A percentile compares a stretch with the other conserved stretches of the same genome.
phyloP scores from a whole-genome alignment of 2,888 invertebrate species.

The Baronia brevicornis region DNA sequence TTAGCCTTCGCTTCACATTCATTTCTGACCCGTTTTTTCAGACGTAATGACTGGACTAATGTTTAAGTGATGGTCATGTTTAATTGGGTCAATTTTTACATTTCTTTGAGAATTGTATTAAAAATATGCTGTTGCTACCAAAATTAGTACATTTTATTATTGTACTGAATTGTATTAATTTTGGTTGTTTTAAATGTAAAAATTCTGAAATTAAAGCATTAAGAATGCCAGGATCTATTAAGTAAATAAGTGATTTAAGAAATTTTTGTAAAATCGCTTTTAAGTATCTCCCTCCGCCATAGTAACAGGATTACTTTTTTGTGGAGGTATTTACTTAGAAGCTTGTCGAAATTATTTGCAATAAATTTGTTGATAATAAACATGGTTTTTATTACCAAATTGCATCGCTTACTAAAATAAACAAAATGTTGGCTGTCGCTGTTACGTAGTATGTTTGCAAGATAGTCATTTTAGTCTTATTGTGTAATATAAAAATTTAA shows the following conservation, averaged over 20 bases:
- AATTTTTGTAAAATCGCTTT: constrained; percentile 37
- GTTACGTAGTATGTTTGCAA: too few relatives aligned
- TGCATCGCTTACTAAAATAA: too few relatives aligned
- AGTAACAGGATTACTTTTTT: constrained; percentile 14
- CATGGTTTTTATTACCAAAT: constrained; percentile 18
- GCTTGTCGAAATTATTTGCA: constrained; percentile 51
- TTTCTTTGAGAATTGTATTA: constrained; percentile 45
- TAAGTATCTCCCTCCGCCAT: constrained; percentile 42
- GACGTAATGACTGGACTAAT: not conserved
- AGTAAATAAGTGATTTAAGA: constrained; percentile 36
- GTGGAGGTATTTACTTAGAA: constrained; percentile 49
- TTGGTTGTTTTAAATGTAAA: constrained; percentile 38
- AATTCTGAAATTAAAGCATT: constrained; percentile 46
- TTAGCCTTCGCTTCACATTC: too few relatives aligned
- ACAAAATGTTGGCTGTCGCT: too few relatives aligned
- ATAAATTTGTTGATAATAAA: constrained; percentile 56
- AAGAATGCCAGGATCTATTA: constrained; percentile 53
- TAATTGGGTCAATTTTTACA: constrained; percentile 29
- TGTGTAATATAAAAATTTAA: too few relatives aligned
- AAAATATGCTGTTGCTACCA: constrained; percentile 27
- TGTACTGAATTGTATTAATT: constrained; percentile 43
- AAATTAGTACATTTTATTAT: constrained; percentile 39
- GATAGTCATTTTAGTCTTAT: too few relatives aligned
- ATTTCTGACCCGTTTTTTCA: too few relatives aligned
- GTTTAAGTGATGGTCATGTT: constrained; percentile 20